Percentiles rank a stretch among this genome's conserved stretches.
These are phyloP conservation scores for Myrmophylax atrothorax DNA, from an alignment of 2,113 vertebrate species.

Conservation along the genomic window DNA sequence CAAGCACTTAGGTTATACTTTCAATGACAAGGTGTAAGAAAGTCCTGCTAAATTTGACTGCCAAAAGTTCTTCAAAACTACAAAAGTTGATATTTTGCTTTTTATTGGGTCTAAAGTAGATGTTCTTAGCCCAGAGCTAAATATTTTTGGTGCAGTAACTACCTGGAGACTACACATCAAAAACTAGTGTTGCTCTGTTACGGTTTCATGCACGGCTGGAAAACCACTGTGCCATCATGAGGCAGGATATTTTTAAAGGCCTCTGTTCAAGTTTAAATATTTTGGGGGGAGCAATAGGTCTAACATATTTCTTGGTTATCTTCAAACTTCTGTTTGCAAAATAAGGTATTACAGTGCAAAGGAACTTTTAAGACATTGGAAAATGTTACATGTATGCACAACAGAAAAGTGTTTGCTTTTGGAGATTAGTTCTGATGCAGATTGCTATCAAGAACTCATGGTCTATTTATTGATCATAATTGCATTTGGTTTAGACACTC, in stretches of 20 bases:
- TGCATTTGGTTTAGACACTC: background rate
- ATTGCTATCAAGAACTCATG: background rate
- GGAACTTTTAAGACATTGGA: background rate
- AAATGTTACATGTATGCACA: background rate
- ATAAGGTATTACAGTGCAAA: background rate
- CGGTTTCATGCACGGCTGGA: background rate
- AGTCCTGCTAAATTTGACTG: background rate
- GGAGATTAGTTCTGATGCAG: background rate
- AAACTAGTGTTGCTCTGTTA: background rate
- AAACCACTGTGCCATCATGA: background rate
- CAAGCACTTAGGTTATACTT: background rate
- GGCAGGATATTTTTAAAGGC: background rate
- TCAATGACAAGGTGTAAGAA: background rate
- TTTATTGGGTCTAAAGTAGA: background rate
- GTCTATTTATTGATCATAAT: background rate
- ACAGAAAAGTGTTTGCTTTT: background rate
- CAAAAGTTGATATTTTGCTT: background rate
- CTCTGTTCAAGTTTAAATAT: background rate
- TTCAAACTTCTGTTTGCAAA: background rate
- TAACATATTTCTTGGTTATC: background rate
- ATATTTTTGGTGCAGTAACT: background rate
- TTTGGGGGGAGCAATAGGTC: background rate
- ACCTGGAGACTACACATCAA: background rate
- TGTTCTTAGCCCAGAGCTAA: background rate
- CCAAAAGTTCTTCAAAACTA: background rate